phyloP scores from a whole-genome alignment of 2,888 invertebrate genomes.

The Meiosimyza decipiens region DNA sequence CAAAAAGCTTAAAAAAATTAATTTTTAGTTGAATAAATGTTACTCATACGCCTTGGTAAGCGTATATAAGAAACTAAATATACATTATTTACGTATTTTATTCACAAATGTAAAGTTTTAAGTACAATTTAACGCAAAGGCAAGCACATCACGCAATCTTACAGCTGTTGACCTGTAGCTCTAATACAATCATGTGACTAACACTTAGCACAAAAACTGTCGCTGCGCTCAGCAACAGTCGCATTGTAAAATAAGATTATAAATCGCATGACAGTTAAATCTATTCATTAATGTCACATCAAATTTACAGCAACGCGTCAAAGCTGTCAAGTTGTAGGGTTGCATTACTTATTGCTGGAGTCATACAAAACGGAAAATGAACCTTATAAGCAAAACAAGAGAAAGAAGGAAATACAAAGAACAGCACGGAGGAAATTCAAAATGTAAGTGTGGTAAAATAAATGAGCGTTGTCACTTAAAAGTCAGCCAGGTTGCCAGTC shows the following conservation, averaged over 20 bases:
- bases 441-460: conserved; percentile 36
- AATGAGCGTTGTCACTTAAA: neutral
- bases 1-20: no score
- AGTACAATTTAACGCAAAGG: neutral
- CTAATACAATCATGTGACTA: neutral
- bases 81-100: no score
- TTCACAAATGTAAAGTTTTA: neutral
- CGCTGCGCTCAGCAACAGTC: neutral
- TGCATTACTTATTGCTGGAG: neutral
- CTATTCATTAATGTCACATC: conserved; percentile 44
- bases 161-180: conserved; percentile 9
- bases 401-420: conserved; percentile 37
- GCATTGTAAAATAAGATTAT: conserved; percentile 29
- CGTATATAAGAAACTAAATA: no score
- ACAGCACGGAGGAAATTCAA: conserved; percentile 33
- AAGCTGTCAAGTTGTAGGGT: neutral
- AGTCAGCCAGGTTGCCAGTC: no score
- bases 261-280: conserved; percentile 47
- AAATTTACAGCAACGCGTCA: conserved; percentile 32
- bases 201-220: neutral
- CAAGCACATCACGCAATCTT: neutral
- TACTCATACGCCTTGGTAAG: no score
- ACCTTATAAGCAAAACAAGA: neutral
- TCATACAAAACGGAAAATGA: neutral
- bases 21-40: no score